Evolutionary conservation across 2,797 vertebrate genomes (phyloP).

Genomic region (Urophycis tenuis): DNA sequence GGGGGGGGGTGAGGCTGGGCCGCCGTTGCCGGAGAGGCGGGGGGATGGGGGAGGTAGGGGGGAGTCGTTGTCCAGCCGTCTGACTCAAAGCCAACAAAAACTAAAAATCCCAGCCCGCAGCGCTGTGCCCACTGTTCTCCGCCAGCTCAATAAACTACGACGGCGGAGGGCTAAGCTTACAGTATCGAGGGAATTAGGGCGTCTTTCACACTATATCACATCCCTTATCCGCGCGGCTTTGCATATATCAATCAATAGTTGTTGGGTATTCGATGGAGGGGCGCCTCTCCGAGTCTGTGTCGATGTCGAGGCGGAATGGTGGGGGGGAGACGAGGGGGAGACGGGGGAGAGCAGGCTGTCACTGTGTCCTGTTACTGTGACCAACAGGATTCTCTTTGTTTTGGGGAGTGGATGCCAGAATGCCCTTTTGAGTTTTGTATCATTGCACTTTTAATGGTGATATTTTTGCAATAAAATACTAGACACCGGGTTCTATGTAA

Average conservation of each 20-base stretch:
- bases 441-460: slow-evolving; percentile 66
- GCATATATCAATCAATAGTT: slow-evolving; percentile 45
- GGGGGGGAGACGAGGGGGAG: background rate
- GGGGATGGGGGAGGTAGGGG: background rate
- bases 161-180: slow-evolving; percentile 57
- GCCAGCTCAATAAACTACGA: slow-evolving; percentile 52
- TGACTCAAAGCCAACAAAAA: slow-evolving; percentile 27
- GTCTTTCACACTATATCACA: slow-evolving; percentile 31
- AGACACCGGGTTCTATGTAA: slow-evolving; percentile 29
- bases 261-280: slow-evolving; percentile 35
- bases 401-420: slow-evolving; percentile 51
- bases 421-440: slow-evolving; percentile 66
- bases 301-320: slow-evolving; percentile 26
- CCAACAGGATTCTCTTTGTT: slow-evolving; percentile 48
- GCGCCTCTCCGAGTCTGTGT: slow-evolving; percentile 30
- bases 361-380: slow-evolving; percentile 40
- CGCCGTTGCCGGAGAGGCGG: background rate
- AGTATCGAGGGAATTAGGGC: slow-evolving; percentile 51
- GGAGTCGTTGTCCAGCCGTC: slow-evolving; percentile 12
- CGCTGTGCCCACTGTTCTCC: slow-evolving; percentile 54
- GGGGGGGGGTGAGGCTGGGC: slow-evolving; percentile 28
- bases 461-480: slow-evolving; percentile 68
- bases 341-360: background rate
- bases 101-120: slow-evolving; percentile 38
- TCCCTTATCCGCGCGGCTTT: slow-evolving; percentile 20